These are phyloP conservation scores for Ciconia stormi DNA, from an alignment of 2,113 vertebrate species.

Conservation along the genomic window DNA sequence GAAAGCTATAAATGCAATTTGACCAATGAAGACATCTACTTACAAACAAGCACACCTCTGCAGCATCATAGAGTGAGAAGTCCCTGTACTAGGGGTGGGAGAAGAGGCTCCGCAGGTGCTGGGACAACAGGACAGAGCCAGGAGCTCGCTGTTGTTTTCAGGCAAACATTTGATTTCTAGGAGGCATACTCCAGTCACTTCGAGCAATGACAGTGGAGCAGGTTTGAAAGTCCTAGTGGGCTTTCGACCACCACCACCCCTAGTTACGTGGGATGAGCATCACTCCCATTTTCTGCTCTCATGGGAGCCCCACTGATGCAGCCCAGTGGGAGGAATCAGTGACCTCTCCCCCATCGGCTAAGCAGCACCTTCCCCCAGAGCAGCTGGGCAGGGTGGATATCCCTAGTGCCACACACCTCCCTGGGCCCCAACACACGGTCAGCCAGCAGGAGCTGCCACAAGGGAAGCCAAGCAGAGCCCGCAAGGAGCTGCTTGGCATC, in stretches of 20 bases:
- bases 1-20: background rate
- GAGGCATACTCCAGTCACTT: background rate
- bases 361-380: background rate
- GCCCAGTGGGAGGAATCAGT: background rate
- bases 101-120: background rate
- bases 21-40: background rate
- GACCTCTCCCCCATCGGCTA: background rate
- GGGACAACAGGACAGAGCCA: background rate
- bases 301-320: rapidly evolving
- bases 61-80: background rate
- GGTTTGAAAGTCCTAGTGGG: background rate
- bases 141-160: background rate
- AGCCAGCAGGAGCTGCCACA: background rate
- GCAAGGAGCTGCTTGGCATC: background rate
- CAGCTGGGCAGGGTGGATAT: background rate
- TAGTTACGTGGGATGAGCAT: background rate
- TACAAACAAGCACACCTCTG: background rate
- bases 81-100: background rate
- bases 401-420: background rate
- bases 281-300: background rate
- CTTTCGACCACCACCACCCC: background rate
- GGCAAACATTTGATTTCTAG: background rate
- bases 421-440: rapidly evolving
- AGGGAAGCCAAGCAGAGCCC: background rate
- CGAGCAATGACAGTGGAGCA: background rate